Evolutionary conservation across 2,797 vertebrate species (phyloP), one percentile per base, ranked within the genome.

Genomic region (Danio kyathit): DNA sequence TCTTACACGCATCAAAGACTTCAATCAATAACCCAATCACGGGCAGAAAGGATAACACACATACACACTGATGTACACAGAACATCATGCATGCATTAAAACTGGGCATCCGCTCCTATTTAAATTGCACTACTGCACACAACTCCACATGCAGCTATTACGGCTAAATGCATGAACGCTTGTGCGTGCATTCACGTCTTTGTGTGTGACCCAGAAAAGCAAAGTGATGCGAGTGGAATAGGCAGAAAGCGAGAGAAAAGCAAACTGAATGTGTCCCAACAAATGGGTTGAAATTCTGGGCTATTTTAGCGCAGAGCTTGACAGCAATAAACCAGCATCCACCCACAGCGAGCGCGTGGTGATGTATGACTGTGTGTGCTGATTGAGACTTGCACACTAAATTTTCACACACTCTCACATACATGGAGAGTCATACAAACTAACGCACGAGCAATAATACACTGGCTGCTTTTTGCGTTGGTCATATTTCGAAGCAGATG

Each of bases 1-100:
- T 79, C 78, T 85, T 77, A 83, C 74, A 80, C 6, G 74, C 85
- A 82, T 86, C 69, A 85, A 82, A 83, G 86, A 83, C 76, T 83
- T 82, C 43, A 83, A 87, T 88, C 87, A 83, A 88, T 88, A 86
- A 38, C 64, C 61, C 74, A 87, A 82, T 86, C 86, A 85, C n/a
- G 64, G 19, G 56, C 54, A 63, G 77, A 80, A 67, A 66, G 74
- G 56, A 63, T 82, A 82, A 83, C 85, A 83, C 74, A 81, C 70
- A 48, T 43, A 61, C 72, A 65, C 82, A 81, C 74, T 79, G 77
- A 88, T 17, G 16, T n/a, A 74, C 66, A 80, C 57, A 74, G n/a
- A 40, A 38, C 38, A 44, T 29, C 76, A 67, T 29, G 41, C 19
- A 61, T 49, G 65, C 64, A 69, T 69, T 78, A 49, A 69, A 78